These are phyloP conservation scores for Eucidaris tribuloides DNA, from an alignment of 35 echinoderm and acorn worm genomes.

Conservation along the genomic window DNA sequence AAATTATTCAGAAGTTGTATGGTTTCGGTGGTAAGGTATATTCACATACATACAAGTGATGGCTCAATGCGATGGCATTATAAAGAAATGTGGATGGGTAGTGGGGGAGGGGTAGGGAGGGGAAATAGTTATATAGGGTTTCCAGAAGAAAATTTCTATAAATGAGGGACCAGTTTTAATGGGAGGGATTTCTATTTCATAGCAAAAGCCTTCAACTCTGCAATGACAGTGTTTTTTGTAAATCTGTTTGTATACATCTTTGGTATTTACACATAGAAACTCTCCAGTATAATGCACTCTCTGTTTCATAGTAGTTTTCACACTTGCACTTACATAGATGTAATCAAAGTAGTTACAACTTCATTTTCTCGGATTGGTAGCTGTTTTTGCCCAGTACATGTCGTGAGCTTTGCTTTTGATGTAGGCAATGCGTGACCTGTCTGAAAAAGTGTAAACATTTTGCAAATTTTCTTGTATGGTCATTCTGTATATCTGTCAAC, in stretches of 20 bases:
- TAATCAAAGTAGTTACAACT: background rate
- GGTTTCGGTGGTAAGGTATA: background rate
- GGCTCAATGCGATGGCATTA: background rate
- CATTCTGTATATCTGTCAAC: too few relatives aligned
- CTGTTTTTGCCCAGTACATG: background rate
- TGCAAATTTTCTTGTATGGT: too few relatives aligned
- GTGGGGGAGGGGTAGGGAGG: background rate
- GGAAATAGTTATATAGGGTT: background rate
- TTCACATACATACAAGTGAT: background rate
- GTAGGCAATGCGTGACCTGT: background rate
- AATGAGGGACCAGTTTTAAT: slow-evolving; percentile 17
- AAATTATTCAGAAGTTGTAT: background rate
- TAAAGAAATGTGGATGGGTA: background rate
- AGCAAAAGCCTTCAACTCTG: slow-evolving; percentile 36
- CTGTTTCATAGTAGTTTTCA: background rate
- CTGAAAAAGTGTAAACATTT: too few relatives aligned
- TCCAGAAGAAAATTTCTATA: background rate
- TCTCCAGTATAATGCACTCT: background rate
- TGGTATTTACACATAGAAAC: background rate
- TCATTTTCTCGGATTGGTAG: background rate
- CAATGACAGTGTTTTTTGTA: slow-evolving; percentile 12
- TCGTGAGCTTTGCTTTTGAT: background rate
- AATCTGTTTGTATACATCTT: background rate
- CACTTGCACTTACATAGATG: background rate
- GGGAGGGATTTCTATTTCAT: background rate